Base-by-base conservation (phyloP, 2,888 invertebrate genomes). In the Arge pagana region DNA sequence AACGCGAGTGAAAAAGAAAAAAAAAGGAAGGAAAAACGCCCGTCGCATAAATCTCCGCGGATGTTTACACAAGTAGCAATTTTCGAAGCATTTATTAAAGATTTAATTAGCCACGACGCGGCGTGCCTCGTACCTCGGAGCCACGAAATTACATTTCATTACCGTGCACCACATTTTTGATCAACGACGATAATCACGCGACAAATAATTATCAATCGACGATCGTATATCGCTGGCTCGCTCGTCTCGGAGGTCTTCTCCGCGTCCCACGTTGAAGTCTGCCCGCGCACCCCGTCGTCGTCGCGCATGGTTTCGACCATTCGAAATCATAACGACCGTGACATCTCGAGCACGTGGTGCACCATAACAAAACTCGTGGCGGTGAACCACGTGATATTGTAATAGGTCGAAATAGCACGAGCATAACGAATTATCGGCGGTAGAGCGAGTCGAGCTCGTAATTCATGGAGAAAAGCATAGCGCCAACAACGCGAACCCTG, bases 41-140 rank as follows among this genome's bases (percentile, higher is more conserved):
- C 13, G 28, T n/a, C 28, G 33, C 45, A 45, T 45, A 45, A 45
- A 45, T 45, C 23, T 33, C 8, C 31, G 15, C n/a, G 8, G 33
- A 45, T 45, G 45, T 45, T 45, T 45, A 45, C 45, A 45, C 45
- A 23, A 45, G 45, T 45, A 30, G 45, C 45, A 45, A 45, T 45
- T 33, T 45, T 35, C 45, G 33, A 33, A n/a, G 16, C n/a, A 45
- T 45, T 45, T 33, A 33, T 45, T 45, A 30, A 45, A 24, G 33
- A 45, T 33, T 45, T 45, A 45, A 45, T 45, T 31, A 45, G 23
- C 24, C 8, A n/a, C n/a, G n/a, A n/a, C n/a, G n/a, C n/a, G n/a
- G n/a, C n/a, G n/a, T n/a, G n/a, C 16, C 10, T 11, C 21, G 19
- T 33, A 19, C 18, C 15, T 18, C 13, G 16, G 23, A 15, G 4